phyloP scores from a whole-genome alignment of 30 jellyfish, hydroid and myxozoan genomes.

The Chironex yamaguchii region DNA sequence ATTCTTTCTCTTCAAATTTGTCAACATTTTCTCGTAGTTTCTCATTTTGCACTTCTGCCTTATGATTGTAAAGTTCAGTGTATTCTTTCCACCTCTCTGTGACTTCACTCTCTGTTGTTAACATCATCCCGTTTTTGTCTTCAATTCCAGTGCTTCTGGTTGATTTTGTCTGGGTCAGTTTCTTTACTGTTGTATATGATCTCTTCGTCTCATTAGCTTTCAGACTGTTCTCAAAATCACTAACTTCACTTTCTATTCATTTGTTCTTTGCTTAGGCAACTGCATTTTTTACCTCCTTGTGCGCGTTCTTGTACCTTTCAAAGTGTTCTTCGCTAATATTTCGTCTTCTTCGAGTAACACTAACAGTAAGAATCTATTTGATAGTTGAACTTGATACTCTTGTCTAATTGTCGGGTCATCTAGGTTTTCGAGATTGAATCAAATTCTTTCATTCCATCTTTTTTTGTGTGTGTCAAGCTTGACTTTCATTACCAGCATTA shows the following conservation, averaged over 20 bases:
- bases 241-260: neutral
- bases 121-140: neutral
- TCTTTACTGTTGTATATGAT: neutral
- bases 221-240: neutral
- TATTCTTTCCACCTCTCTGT: neutral
- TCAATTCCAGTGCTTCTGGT: neutral
- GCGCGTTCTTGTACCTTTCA: neutral
- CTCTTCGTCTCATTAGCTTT: neutral
- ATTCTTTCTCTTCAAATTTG: no score
- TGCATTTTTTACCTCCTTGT: neutral
- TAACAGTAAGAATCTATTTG: no score
- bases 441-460: neutral
- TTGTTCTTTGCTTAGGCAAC: neutral
- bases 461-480: neutral
- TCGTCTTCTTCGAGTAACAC: neutral
- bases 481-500: neutral
- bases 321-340: neutral
- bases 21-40: no score
- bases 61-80: no score
- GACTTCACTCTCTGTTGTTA: neutral
- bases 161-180: neutral
- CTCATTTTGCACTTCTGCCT: no score
- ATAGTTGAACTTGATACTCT: no score
- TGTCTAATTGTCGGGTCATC: no score
- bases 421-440: no score